Conservation (phyloP, 2,888 invertebrate genomes). For the Tipula unca region DNA sequence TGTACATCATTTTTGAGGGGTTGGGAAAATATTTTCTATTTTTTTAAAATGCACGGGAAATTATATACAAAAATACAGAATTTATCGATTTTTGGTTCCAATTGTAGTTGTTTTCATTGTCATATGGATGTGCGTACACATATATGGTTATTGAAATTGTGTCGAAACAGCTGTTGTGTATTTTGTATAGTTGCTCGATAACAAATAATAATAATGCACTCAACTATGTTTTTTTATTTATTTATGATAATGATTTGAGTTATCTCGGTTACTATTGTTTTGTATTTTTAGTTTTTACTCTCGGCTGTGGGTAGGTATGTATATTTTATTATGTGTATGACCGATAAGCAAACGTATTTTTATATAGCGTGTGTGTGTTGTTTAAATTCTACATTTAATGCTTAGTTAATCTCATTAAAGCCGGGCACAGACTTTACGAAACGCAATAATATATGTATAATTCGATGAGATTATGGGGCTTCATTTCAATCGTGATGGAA, state of each 20-base stretch:
- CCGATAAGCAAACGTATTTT: background rate
- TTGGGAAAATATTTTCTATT: background rate
- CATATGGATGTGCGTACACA: background rate
- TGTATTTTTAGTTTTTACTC: background rate
- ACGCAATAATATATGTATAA: background rate
- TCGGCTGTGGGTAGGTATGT: background rate
- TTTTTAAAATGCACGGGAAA: background rate
- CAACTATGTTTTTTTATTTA: background rate
- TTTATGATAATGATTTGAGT: background rate
- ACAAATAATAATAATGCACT: background rate
- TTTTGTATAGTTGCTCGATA: background rate
- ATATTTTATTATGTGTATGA: background rate
- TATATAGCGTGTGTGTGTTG: too few species aligned
- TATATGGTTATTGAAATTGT: background rate
- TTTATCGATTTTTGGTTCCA: background rate
- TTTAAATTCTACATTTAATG: background rate
- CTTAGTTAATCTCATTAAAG: background rate
- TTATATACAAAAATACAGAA: background rate
- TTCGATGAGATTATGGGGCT: background rate
- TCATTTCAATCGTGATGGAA: too few species aligned
- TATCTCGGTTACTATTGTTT: background rate
- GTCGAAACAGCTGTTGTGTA: background rate
- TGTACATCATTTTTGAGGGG: background rate
- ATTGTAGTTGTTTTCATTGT: background rate
- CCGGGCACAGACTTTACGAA: background rate